These are phyloP conservation scores for Phalacrocorax brasilianus DNA, from an alignment of 2,113 vertebrate genomes.

Conservation along the genomic window DNA sequence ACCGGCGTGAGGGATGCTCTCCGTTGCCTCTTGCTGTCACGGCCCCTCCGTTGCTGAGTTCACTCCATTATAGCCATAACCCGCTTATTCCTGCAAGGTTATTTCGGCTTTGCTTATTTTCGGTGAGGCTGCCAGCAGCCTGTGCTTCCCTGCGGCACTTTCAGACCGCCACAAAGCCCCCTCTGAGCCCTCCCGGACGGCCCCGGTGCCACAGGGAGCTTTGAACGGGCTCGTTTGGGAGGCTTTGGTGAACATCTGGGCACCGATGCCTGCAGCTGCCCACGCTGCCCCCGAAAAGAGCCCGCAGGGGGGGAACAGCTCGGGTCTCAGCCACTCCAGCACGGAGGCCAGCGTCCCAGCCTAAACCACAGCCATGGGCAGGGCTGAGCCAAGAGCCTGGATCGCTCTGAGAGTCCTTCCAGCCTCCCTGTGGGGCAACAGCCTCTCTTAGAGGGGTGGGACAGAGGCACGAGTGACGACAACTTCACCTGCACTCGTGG, in stretches of 20 bases:
- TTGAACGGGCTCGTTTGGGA: fast-evolving
- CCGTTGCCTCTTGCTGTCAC: background rate
- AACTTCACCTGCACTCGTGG: background rate
- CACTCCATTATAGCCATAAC: fast-evolving
- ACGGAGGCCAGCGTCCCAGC: background rate
- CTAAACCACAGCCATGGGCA: background rate
- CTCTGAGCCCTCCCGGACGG: background rate
- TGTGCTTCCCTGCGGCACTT: too few relatives aligned
- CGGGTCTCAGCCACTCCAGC: background rate
- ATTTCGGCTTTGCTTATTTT: background rate
- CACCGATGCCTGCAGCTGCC: background rate
- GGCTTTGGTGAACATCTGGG: background rate
- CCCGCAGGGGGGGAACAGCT: background rate
- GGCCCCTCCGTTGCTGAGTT: background rate
- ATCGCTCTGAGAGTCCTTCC: background rate
- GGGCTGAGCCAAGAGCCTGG: background rate
- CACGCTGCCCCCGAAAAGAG: background rate
- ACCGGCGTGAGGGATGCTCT: background rate
- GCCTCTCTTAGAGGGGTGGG: background rate
- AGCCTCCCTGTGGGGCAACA: background rate
- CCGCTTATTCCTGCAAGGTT: too few relatives aligned
- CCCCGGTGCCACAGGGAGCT: background rate
- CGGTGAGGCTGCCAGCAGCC: too few relatives aligned
- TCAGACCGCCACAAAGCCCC: background rate
- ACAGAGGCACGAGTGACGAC: background rate